Evolutionary conservation across 2,113 vertebrate genomes (phyloP), one percentile per base, ranked within the genome.

Genomic region (Urocolius indicus): DNA sequence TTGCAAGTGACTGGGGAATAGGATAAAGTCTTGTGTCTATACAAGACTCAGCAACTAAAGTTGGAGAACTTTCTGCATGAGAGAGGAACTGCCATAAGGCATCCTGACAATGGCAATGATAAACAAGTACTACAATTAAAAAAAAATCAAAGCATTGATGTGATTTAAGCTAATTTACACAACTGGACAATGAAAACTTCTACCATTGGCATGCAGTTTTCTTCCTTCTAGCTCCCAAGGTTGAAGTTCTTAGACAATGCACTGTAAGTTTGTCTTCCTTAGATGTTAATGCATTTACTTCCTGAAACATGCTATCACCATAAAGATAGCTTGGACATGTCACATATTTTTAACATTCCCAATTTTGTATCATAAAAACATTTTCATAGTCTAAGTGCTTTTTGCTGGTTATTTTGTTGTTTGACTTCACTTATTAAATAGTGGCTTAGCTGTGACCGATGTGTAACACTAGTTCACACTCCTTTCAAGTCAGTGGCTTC

Each of bases 221-320:
- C 67, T 68, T 41, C 17, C 24, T 87, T 52, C 65, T 66, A 62
- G 17, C 8, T 4, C 2, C 3, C 4, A 34, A 23, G 20, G 24
- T 9, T 54, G 23, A 89, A 79, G n/a, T 79, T 13, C 13, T 62
- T n/a, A 32, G 19, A 72, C 4, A 51, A n/a, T 11, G 32, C 14
- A 21, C 29, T 34, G 0, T 7, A 67, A 52, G 5, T 54, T 88
- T 41, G 30, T 8, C 43, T 41, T 63, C 24, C 10, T 79, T 41
- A 17, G 7, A 3, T 8, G 16, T 59, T 80, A 80, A 87, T 72
- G 24, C 46, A 48, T 52, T 51, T 86, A 43, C 20, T 54, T 72
- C 26, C 11, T 54, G 46, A 75, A 89, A 61, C 0, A 0, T 9
- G 3, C 46, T 59, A 82, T 0, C 5, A 1, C 34, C 69, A 29